phyloP scores from a whole-genome alignment of 2,888 invertebrate species.

The Doris montereyensis region DNA sequence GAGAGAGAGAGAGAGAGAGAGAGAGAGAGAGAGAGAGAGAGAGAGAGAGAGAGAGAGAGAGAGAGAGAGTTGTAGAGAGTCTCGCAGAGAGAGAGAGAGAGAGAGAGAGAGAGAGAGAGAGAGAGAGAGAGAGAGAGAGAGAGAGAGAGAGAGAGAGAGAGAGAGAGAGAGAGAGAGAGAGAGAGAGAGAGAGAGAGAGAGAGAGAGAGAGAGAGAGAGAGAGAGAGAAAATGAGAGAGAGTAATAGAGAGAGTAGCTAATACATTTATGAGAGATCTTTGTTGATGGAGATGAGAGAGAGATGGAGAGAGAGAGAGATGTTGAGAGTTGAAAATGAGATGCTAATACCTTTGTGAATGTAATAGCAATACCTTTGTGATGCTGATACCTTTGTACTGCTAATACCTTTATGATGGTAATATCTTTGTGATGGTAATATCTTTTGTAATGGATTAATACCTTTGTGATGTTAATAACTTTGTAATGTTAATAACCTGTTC shows the following conservation, averaged over 20 bases:
- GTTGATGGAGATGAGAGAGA: no score
- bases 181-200: conserved; percentile 9
- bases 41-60: conserved; percentile 17
- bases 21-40: neutral
- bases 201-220: conserved; percentile 6
- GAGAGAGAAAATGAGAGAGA: no score
- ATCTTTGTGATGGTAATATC: no score
- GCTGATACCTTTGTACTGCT: no score
- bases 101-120: neutral
- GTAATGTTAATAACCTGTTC: no score
- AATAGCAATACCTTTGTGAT: no score
- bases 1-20: conserved; percentile 26
- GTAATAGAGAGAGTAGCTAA: no score
- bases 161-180: conserved; percentile 7
- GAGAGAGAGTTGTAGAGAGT: neutral
- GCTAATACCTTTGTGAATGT: conserved; percentile 11
- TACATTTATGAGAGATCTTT: no score
- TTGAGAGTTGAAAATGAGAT: neutral
- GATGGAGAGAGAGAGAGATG: neutral
- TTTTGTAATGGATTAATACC: no score
- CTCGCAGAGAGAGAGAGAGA: neutral
- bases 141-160: neutral
- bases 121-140: neutral
- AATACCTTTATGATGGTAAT: no score
- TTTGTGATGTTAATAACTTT: no score